Base-by-base conservation (phyloP, 2,888 invertebrate species). In the Acanthopleura granulata region DNA sequence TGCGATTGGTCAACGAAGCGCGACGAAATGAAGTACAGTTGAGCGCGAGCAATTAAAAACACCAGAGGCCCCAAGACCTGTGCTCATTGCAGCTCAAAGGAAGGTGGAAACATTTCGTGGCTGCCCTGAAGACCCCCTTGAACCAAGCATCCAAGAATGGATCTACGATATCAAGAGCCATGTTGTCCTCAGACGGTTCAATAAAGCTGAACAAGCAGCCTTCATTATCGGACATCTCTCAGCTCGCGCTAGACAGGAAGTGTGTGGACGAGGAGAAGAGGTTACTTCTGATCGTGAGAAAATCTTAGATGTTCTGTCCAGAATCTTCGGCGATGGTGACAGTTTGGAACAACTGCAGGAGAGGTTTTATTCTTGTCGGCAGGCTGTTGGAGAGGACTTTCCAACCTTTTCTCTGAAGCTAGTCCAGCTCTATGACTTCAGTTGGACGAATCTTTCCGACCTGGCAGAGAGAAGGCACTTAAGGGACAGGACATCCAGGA, bases 371-470 rank as follows among this genome's bases (percentile, higher is more conserved):
- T 57, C 61, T 16, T 69, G 51, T 27, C 18, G 49, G 14, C 75
- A 75, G 49, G 22, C 49, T n/a, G n/a, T 25, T 14, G 75, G 57
- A 3, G 72, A 73, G 30, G 75, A 75, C 22, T 73, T 61, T 22
- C 51, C 14, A 18, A 51, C 51, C 18, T 51, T 14, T 51, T 75
- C 75, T 9, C 25, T 75, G 18, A 30, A 57, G 22, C 49, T 75
- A 29, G 73, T 75, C 4, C 66, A 73, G 1, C 14, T 75, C 18
- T 75, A 73, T 62, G 75, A 75, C n/a, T n/a, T n/a, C n/a, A n/a
- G n/a, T n/a, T n/a, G n/a, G n/a, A n/a, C n/a, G n/a, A n/a, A n/a
- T n/a, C n/a, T n/a, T n/a, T n/a, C n/a, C n/a, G n/a, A n/a, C n/a
- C n/a, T n/a, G n/a, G n/a, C n/a, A n/a, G n/a, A n/a, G n/a, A n/a